Evolutionary conservation across 53 echinoderm and acorn worm species (phyloP).

Genomic region (Apostichopus leukothele): DNA sequence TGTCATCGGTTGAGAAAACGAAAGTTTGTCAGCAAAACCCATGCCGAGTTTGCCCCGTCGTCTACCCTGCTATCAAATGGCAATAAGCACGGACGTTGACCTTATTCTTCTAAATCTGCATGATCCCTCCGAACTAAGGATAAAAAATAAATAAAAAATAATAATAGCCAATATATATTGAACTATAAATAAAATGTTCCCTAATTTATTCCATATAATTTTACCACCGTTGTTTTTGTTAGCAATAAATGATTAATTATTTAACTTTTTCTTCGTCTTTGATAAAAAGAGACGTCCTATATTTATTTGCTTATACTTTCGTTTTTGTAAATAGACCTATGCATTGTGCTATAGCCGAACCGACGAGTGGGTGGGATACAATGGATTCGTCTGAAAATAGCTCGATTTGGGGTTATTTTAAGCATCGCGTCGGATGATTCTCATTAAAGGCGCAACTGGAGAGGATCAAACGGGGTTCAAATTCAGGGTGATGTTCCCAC

Average conservation of each 20-base stretch:
- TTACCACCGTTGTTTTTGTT: too few species aligned
- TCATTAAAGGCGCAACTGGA: conserved; percentile 27
- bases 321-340: neutral
- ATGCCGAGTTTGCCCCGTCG: too few species aligned
- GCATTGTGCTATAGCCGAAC: neutral
- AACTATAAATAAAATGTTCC: too few species aligned
- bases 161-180: too few species aligned
- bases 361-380: conserved; percentile 10
- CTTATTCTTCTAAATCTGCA: too few species aligned
- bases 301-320: neutral
- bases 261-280: neutral
- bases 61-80: too few species aligned
- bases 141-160: too few species aligned
- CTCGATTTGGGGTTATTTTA: conserved; percentile 25
- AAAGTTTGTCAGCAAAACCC: too few species aligned
- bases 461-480: conserved; percentile 37
- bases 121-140: too few species aligned
- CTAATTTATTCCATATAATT: too few species aligned
- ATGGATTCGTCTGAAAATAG: conserved; percentile 35
- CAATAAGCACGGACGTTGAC: too few species aligned
- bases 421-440: conserved; percentile 31
- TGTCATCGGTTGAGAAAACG: too few species aligned
- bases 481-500: conserved; percentile 31
- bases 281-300: neutral
- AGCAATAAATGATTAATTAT: neutral